These are phyloP conservation scores for Eriocheir sinensis DNA, from an alignment of 1,140 invertebrate genomes.

Conservation along the genomic window DNA sequence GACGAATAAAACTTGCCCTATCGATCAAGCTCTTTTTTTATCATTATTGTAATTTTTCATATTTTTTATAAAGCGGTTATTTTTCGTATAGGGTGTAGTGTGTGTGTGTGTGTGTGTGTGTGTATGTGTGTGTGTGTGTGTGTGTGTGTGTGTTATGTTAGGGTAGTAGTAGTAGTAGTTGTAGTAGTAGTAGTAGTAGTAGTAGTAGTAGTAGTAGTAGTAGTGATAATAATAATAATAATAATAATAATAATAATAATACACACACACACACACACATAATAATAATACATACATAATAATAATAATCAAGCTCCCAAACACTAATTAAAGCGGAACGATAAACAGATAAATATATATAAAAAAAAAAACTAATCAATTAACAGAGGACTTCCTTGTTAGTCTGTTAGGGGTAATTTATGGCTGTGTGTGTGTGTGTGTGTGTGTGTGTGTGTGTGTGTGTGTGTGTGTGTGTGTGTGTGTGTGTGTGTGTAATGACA, in stretches of 20 bases:
- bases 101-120: slow-evolving; percentile 44
- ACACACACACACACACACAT: slow-evolving; percentile 54
- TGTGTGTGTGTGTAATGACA: neutral
- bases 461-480: slow-evolving; percentile 45
- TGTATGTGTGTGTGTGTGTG: neutral
- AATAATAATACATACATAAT: neutral
- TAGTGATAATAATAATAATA: too few relatives aligned
- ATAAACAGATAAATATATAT: neutral
- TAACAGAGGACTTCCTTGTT: slow-evolving; percentile 18
- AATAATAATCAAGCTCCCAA: neutral
- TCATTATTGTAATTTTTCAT: neutral
- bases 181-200: too few relatives aligned
- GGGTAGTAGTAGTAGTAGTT: neutral
- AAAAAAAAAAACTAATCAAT: neutral
- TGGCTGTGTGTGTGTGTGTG: slow-evolving; percentile 37
- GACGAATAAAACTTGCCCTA: neutral
- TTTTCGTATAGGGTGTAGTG: neutral
- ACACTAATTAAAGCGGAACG: too few relatives aligned
- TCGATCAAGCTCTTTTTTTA: too few relatives aligned
- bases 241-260: too few relatives aligned
- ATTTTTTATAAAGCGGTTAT: neutral
- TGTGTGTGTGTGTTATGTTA: neutral
- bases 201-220: too few relatives aligned
- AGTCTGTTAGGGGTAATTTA: neutral
- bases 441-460: slow-evolving; percentile 45